These are phyloP conservation scores for Vimba vimba DNA, from an alignment of 2,113 vertebrate genomes.

Conservation along the genomic window DNA sequence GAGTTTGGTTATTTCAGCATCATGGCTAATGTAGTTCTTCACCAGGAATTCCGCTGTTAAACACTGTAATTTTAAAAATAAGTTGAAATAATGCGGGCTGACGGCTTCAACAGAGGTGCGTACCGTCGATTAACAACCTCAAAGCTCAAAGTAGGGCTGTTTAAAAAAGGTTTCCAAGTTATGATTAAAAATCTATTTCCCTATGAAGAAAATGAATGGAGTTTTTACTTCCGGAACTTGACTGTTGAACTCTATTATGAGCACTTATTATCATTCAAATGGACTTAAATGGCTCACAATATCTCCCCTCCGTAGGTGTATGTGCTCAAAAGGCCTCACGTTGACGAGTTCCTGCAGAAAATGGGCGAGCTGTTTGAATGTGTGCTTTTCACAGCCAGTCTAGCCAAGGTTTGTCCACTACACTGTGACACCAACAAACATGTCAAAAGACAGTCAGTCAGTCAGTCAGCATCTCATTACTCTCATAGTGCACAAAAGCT, in stretches of 20 bases:
- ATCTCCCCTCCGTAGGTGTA: slow-evolving; percentile 84
- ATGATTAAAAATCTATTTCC: too few relatives aligned
- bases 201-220: too few relatives aligned
- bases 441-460: not conserved
- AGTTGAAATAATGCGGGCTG: too few relatives aligned
- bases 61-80: too few relatives aligned
- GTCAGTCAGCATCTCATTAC: not conserved
- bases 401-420: slow-evolving; percentile 88
- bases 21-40: too few relatives aligned
- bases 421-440: not conserved
- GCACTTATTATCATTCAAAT: not conserved
- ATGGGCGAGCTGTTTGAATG: slow-evolving; percentile 99
- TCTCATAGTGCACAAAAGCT: not conserved
- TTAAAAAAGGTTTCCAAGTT: too few relatives aligned
- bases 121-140: too few relatives aligned
- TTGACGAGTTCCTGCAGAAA: slow-evolving; percentile 96
- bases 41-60: too few relatives aligned
- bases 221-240: too few relatives aligned
- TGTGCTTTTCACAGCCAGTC: slow-evolving; percentile 97
- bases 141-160: too few relatives aligned
- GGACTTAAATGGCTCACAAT: not conserved
- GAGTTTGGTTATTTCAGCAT: too few relatives aligned
- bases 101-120: too few relatives aligned
- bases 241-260: not conserved
- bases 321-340: slow-evolving; percentile 94